Base-by-base conservation (phyloP, 2,113 vertebrate genomes). In the Dromaius novaehollandiae region DNA sequence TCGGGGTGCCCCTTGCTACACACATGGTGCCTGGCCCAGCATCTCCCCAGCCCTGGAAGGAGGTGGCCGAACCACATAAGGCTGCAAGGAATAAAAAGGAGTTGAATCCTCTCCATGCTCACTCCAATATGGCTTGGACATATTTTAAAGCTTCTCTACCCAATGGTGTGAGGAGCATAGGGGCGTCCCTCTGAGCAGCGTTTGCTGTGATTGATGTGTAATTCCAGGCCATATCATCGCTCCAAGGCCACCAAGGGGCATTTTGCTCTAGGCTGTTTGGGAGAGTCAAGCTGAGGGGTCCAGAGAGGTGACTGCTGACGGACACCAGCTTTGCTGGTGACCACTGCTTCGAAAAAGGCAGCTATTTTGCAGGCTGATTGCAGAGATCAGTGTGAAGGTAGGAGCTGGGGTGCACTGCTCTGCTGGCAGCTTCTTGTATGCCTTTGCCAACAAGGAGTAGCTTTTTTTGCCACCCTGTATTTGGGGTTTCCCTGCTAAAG, bases 1-100 rank as follows among this genome's bases (percentile, higher is more conserved):
- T 42, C 44, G 0, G 0, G n/a, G 8, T 16, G 10, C 4, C 86
- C 71, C 66, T 65, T 0, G 0, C 34, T 28, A 5, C 0, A 1
- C 3, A 1, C 15, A 3, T 7, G 18, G 56, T 60, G 56, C 32
- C 17, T 3, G 30, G 24, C 28, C 55, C 28, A 32, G 55, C 8
- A 17, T 46, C 2, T 82, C 17, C 78, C 28, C 13, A 9, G 2
- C 11, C 11, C 56, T 32, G 17, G 13, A 42, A 5, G 9, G 20
- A 14, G 22, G 12, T 53, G 20, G 4, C 16, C 2, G 6, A 3
- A 4, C 10, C 28, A 28, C 1, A 13, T 48, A 8, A 24, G 64
- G 42, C 6, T 48, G 64, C 7, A 42, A 20, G 36, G 30, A 1
- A 0, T 26, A 18, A 34, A n/a, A 65, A 6, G 1, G 19, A 14